Evolutionary conservation across 2,113 vertebrate genomes (phyloP).

Genomic region (Gadus chalcogrammus): DNA sequence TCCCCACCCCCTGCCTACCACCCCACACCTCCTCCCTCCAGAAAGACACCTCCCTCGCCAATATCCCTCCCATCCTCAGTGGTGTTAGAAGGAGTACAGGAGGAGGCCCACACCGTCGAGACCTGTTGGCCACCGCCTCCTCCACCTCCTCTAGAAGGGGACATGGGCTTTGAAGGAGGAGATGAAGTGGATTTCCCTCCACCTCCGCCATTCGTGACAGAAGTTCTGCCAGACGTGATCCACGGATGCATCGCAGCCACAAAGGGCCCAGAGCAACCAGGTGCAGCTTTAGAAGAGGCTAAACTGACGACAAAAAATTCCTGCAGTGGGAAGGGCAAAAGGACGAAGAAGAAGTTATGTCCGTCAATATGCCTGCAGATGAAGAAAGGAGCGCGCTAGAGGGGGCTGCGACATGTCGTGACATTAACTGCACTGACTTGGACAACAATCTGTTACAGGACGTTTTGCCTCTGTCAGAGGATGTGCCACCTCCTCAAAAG

Average conservation of each 20-base stretch:
- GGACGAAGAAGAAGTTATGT: slow-evolving; percentile 27
- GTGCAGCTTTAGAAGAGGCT: slow-evolving; percentile 9
- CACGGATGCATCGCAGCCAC: slow-evolving; percentile 25
- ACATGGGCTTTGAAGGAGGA: slow-evolving; percentile 81
- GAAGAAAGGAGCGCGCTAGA: slow-evolving; percentile 10
- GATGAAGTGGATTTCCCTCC: slow-evolving; percentile 81
- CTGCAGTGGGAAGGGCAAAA: slow-evolving; percentile 1
- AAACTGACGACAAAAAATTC: not conserved
- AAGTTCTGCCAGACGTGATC: slow-evolving; percentile 34
- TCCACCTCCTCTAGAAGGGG: slow-evolving; percentile 78
- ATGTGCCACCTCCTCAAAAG: slow-evolving; percentile 9
- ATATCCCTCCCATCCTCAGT: slow-evolving; percentile 33
- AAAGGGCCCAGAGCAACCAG: not conserved
- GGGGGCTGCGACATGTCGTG: not conserved
- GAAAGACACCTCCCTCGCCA: slow-evolving; percentile 63
- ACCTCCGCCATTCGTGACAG: slow-evolving; percentile 60
- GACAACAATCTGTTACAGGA: slow-evolving; percentile 15
- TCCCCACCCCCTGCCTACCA: slow-evolving; percentile 85
- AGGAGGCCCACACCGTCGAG: slow-evolving; percentile 51
- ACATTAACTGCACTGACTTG: slow-evolving; percentile 8
- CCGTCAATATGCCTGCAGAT: not conserved
- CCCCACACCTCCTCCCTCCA: slow-evolving; percentile 80
- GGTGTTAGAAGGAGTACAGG: slow-evolving; percentile 32
- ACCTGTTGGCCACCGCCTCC: slow-evolving; percentile 87
- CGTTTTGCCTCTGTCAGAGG: slow-evolving; percentile 18